Evolutionary conservation across 2,888 invertebrate genomes (phyloP).

Genomic region (Trachelus tabidus): DNA sequence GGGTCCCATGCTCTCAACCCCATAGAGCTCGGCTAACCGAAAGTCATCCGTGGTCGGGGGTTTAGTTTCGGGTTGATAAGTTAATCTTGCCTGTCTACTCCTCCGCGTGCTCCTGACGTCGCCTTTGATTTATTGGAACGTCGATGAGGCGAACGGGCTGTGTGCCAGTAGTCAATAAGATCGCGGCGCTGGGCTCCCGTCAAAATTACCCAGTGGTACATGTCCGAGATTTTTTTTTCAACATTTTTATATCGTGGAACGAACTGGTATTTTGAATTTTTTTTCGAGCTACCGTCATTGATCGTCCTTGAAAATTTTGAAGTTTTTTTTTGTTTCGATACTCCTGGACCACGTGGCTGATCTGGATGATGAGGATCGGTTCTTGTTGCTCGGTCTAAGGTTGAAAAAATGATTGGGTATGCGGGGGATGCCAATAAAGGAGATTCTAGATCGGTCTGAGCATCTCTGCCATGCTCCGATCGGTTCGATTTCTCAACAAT

Average conservation of each 20-base stretch:
- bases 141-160: conserved; percentile 35
- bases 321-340: too few species aligned
- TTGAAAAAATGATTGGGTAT: conserved; percentile 50
- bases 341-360: not conserved
- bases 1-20: conserved; percentile 11
- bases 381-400: not conserved
- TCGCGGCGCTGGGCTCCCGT: not conserved
- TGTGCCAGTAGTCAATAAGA: not conserved
- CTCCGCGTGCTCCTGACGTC: conserved; percentile 48
- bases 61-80: conserved; percentile 48
- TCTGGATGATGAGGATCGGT: not conserved
- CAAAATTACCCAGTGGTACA: too few species aligned
- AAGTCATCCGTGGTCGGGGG: conserved; percentile 47
- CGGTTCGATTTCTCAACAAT: conserved; percentile 54
- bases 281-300: too few species aligned
- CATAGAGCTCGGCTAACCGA: conserved; percentile 32
- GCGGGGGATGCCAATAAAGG: conserved; percentile 56
- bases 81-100: conserved; percentile 52
- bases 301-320: too few species aligned
- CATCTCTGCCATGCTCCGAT: conserved; percentile 42
- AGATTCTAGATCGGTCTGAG: conserved; percentile 50
- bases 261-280: not conserved
- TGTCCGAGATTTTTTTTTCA: too few species aligned
- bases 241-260: not conserved
- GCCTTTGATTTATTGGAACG: conserved; percentile 53